These are phyloP conservation scores for Sterrhoptilus dennistouni DNA, from an alignment of 2,113 vertebrate species.

Conservation along the genomic window DNA sequence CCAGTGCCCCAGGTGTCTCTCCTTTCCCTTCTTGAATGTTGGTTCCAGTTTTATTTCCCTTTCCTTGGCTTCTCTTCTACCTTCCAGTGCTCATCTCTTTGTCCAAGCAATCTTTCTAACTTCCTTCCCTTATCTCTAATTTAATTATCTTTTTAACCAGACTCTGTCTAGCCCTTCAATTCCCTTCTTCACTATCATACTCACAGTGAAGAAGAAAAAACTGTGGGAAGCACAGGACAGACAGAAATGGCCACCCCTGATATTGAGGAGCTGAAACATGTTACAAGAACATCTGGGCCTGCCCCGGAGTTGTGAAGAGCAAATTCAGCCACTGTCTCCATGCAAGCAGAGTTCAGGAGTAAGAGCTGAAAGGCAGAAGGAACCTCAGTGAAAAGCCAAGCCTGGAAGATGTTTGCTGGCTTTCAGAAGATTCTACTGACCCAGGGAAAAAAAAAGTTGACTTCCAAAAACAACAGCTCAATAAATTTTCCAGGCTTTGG, in stretches of 20 bases:
- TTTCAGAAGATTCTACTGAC: not conserved
- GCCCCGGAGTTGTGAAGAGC: not conserved
- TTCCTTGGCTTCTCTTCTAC: not conserved
- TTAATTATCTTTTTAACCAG: not conserved
- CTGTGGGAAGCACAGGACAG: not conserved
- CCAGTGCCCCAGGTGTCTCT: not conserved
- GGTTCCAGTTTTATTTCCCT: not conserved
- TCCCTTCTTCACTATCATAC: not conserved
- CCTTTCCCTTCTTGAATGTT: not conserved
- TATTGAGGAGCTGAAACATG: not conserved
- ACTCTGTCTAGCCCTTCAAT: not conserved
- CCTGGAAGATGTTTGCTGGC: not conserved
- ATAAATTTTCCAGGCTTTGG: not conserved
- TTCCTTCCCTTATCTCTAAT: not conserved
- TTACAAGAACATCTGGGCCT: not conserved
- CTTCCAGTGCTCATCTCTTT: not conserved
- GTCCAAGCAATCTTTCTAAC: not conserved
- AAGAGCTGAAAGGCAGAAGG: not conserved
- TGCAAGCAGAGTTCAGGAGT: not conserved
- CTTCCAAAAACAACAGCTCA: not conserved
- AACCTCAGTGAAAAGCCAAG: not conserved
- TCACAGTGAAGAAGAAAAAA: not conserved
- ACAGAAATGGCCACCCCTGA: not conserved
- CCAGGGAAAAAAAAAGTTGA: not conserved
- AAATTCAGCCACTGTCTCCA: not conserved